Base-by-base conservation (phyloP, 2,797 vertebrate species). In the Clarias platycephalus region DNA sequence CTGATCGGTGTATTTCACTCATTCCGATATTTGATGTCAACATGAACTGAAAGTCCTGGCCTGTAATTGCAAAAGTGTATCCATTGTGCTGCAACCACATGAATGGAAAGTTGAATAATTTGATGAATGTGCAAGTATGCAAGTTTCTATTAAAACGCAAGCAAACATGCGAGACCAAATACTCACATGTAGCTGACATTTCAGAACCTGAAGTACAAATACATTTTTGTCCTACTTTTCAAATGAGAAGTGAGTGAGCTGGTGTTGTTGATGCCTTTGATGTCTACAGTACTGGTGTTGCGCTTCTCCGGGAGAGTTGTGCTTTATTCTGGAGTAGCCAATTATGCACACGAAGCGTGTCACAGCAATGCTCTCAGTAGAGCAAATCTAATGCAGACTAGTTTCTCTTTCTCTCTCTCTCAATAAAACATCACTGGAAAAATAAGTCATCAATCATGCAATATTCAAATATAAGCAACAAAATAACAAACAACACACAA, bases 291-390 rank as follows among this genome's bases (percentile, higher is more conserved):
- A 37, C 74, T 76, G 28, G 4, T 13, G 55, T 34, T 58, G 28
- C 15, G 26, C 72, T 55, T n/a, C 72, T 75, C 72, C 72, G 72
- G 72, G 72, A 75, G 72, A 75, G 55, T 2, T 75, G 72, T 57
- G 28, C 72, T 75, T 55, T 55, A 55, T 75, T 55, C 49, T 75
- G 49, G 55, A 75, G 72, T 31, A 75, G 16, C 72, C 72, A 75
- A 31, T 75, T 49, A 57, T 55, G 49, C 49, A 76, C 18, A 76
- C 20, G 74, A 58, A 76, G 55, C 31, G 37, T 22, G 18, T 22
- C 53, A 76, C 16, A 22, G 18, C 26, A 57, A 12, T 31, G 31
- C 26, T 76, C 53, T 57, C 72, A 57, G 53, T 1, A 57, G 55
- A 77, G 74, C 53, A 34, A 9, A 58, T 58, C 53, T 22, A 75